A percentile compares a stretch with the other conserved stretches of the same genome.
Evolutionary conservation across 2,797 vertebrate species (phyloP).

Genomic region (Anomalospiza imberbis): DNA sequence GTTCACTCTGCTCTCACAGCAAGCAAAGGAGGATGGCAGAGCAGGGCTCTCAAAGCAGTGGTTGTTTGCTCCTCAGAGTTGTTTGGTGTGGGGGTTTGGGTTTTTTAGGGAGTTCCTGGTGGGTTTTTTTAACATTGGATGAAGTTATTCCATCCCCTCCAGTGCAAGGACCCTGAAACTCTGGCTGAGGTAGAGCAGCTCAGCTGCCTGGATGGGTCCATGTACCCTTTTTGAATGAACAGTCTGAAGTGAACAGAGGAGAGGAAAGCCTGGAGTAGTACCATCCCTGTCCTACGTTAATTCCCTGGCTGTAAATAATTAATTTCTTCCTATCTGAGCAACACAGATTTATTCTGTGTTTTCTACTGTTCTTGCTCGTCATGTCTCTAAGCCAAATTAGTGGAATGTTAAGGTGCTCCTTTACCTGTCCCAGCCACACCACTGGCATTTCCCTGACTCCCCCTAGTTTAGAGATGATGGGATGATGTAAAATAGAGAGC

Average conservation of each 20-base stretch:
- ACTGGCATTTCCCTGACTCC: background rate
- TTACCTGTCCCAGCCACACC: background rate
- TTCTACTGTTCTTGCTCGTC: background rate
- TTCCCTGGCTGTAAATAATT: background rate
- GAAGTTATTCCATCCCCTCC: background rate
- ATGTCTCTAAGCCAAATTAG: accelerated
- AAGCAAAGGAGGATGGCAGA: background rate
- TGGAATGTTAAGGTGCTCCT: background rate
- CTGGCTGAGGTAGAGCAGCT: background rate
- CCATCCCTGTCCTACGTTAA: background rate
- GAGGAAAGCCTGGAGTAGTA: background rate
- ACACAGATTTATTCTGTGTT: background rate
- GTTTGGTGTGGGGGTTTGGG: background rate
- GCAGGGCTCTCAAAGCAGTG: background rate
- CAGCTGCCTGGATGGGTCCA: background rate
- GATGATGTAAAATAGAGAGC: background rate
- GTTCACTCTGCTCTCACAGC: background rate
- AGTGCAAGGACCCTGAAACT: background rate
- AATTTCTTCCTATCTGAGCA: background rate
- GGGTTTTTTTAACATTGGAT: background rate
- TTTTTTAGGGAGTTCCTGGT: background rate
- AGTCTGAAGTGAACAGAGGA: background rate
- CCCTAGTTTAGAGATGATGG: background rate
- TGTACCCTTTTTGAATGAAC: background rate
- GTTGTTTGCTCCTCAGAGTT: background rate